Evolutionary conservation across 2,113 vertebrate genomes (phyloP).

Genomic region (Edolisoma coerulescens): DNA sequence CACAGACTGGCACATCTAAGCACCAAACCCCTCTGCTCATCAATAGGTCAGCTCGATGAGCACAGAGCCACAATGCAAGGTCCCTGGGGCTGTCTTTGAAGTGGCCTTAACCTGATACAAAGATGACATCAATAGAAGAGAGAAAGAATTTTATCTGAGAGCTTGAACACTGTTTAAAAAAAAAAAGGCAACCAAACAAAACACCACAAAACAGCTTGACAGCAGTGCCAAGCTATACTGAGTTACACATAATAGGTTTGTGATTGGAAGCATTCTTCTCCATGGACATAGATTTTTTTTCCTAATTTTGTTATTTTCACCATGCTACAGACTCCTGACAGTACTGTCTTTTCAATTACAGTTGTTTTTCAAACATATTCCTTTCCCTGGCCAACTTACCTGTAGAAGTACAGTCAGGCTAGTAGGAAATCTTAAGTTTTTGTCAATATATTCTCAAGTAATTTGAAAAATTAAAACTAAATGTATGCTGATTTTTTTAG

Average conservation of each 20-base stretch:
- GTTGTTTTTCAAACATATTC: neutral
- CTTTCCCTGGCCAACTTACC: neutral
- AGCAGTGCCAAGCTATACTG: constrained; percentile 16
- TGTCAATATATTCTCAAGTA: neutral
- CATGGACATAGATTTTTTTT: neutral
- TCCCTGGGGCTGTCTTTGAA: neutral
- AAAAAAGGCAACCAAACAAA: neutral
- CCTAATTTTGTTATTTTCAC: neutral
- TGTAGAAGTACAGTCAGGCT: neutral
- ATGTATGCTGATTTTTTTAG: neutral
- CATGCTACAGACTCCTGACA: neutral
- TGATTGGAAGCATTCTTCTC: constrained; percentile 33
- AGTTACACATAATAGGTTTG: constrained; percentile 14
- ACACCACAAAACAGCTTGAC: neutral
- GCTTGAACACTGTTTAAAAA: neutral
- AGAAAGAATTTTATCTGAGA: neutral
- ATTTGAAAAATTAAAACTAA: neutral
- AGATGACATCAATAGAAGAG: neutral
- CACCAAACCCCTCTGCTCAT: neutral
- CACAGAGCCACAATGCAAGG: neutral
- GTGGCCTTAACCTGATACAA: neutral
- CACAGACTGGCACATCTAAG: neutral
- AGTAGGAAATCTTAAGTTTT: neutral
- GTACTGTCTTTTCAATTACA: neutral
- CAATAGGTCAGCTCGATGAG: neutral